These are phyloP conservation scores for Oophaga sylvatica DNA, from an alignment of 2,797 vertebrate genomes.

Conservation along the genomic window DNA sequence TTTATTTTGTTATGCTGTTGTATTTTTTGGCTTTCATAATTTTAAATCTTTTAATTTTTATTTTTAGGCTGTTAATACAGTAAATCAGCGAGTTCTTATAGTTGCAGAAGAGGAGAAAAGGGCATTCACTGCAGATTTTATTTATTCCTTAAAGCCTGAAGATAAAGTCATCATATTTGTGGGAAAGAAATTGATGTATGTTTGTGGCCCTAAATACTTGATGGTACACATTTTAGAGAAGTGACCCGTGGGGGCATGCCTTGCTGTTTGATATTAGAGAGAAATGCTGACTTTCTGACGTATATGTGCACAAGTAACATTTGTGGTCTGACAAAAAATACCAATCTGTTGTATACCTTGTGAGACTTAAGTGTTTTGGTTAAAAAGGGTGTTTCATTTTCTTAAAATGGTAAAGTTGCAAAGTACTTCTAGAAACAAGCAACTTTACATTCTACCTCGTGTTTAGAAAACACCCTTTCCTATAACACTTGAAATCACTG, in stretches of 20 bases:
- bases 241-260: neutral
- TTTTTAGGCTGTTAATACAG: conserved; percentile 87
- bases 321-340: neutral
- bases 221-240: neutral
- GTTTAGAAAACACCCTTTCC: too few species aligned
- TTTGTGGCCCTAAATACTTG: conserved; percentile 45
- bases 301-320: neutral
- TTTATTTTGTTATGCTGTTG: too few species aligned
- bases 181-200: conserved; percentile 88
- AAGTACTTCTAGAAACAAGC: too few species aligned
- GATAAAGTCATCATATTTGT: conserved; percentile 96
- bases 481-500: too few species aligned
- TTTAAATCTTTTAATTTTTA: neutral
- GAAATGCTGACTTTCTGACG: neutral
- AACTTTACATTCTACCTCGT: too few species aligned
- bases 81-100: conserved; percentile 86
- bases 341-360: too few species aligned
- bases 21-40: neutral
- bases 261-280: too few species aligned
- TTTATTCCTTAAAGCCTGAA: conserved; percentile 82
- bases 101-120: conserved; percentile 89
- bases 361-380: too few species aligned
- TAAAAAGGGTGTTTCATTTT: too few species aligned
- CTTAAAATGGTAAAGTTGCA: too few species aligned
- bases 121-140: conserved; percentile 81